Evolutionary conservation across 2,113 vertebrate species (phyloP).

Genomic region (human (Homo sapiens)): DNA sequence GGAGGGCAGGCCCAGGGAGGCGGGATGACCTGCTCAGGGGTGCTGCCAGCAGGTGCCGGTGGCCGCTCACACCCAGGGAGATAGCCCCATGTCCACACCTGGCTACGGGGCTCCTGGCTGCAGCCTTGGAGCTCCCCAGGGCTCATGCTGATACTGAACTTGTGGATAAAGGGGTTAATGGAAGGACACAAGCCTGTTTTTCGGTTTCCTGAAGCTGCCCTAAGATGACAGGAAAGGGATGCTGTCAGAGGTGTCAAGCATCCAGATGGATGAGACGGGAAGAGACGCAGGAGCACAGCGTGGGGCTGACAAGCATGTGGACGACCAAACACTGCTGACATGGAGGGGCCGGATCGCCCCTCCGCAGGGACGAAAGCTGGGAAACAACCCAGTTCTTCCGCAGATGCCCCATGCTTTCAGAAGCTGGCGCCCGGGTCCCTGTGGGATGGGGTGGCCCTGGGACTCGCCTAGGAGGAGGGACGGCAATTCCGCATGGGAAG

Average conservation of each 20-base stretch:
- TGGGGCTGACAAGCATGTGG: neutral
- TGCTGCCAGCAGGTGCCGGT: neutral
- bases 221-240: neutral
- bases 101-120: neutral
- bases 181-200: neutral
- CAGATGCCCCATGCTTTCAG: too few relatives aligned
- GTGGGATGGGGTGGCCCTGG: neutral
- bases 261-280: accelerated
- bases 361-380: accelerated
- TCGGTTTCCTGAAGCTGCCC: neutral
- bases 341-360: accelerated
- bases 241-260: neutral
- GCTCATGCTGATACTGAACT: too few relatives aligned
- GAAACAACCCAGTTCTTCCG: accelerated
- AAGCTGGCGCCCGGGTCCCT: neutral
- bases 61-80: too few relatives aligned
- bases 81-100: neutral
- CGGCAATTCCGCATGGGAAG: neutral
- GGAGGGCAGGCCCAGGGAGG: neutral
- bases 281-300: neutral
- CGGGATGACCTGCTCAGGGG: neutral
- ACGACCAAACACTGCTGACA: accelerated
- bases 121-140: neutral
- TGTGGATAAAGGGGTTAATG: too few relatives aligned
- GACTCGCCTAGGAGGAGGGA: neutral